Conservation (phyloP, 23 tunicate species). For the Halocynthia roretzi region DNA sequence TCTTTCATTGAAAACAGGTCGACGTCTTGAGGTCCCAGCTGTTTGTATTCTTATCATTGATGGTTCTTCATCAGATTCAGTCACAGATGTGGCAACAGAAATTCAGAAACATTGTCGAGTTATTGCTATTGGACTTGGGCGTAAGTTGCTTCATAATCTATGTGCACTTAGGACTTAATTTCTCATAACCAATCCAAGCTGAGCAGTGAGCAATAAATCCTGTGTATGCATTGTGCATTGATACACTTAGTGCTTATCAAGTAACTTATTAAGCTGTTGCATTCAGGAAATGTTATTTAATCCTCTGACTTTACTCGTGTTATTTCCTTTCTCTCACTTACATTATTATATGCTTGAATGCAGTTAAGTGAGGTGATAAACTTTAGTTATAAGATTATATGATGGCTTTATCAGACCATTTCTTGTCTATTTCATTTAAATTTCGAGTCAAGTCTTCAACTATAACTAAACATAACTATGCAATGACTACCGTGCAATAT, state of each 20-base stretch:
- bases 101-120: conserved; percentile 6
- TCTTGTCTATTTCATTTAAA: neutral
- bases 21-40: conserved; percentile 7
- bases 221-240: too few relatives aligned
- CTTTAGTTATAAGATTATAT: too few relatives aligned
- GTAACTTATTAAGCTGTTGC: too few relatives aligned
- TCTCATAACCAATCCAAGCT: neutral
- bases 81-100: neutral
- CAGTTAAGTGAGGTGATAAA: too few relatives aligned
- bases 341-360: too few relatives aligned
- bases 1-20: neutral
- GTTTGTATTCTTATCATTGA: conserved; percentile 18
- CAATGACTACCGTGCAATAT: neutral
- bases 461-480: neutral
- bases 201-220: too few relatives aligned
- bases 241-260: too few relatives aligned
- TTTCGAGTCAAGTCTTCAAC: neutral
- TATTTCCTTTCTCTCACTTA: too few relatives aligned
- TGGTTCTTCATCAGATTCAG: conserved; percentile 3
- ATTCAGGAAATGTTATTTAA: too few relatives aligned
- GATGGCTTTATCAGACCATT: too few relatives aligned
- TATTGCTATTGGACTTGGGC: neutral
- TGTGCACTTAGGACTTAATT: too few relatives aligned
- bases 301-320: too few relatives aligned
- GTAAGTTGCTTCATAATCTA: neutral